Base-by-base conservation (phyloP, 2,113 vertebrate species). In the Pongo abelii region DNA sequence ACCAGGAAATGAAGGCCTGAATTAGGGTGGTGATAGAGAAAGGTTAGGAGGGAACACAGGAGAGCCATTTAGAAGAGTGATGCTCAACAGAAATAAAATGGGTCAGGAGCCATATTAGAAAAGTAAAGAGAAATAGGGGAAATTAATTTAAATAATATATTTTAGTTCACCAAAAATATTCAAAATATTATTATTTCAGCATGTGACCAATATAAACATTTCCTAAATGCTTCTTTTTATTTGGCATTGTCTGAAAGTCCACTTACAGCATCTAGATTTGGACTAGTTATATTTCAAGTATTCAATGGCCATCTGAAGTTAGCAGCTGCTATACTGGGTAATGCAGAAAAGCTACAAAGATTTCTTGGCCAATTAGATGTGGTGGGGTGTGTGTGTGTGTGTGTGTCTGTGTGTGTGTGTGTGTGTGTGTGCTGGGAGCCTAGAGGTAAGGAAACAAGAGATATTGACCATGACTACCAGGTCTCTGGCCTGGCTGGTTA, bases 71-170 rank as follows among this genome's bases (percentile, higher is more conserved):
- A 59, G 32, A 80, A 46, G 40, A 78, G 30, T 35, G 20, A 78
- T 25, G 20, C 43, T 52, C 13, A 5, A 14, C 20, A 85, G 83
- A 93, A 67, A 81, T 50, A 48, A 10, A 90, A 92, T 40, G 77
- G n/a, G 12, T 18, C 57, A 23, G 52, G 70, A 79, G 46, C 52
- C 69, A 20, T 11, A 52, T 48, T 83, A 89, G 81, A 59, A 94
- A 90, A 83, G 70, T 32, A 30, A 93, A 78, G 94, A 89, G 43
- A 94, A 85, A 89, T 27, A 70, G 10, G 38, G 74, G 20, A 69
- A 93, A 46, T 84, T 57, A 93, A 93, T 61, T 94, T 96, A 92
- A 97, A n/a, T 78, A 67, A 70, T 69, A 30, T 38, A 74, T 84
- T 89, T 95, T 92, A 83, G 84, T 69, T 69, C 84, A 75, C 30